phyloP scores from a whole-genome alignment of 2,113 vertebrate species.

The Oplegnathus fasciatus region DNA sequence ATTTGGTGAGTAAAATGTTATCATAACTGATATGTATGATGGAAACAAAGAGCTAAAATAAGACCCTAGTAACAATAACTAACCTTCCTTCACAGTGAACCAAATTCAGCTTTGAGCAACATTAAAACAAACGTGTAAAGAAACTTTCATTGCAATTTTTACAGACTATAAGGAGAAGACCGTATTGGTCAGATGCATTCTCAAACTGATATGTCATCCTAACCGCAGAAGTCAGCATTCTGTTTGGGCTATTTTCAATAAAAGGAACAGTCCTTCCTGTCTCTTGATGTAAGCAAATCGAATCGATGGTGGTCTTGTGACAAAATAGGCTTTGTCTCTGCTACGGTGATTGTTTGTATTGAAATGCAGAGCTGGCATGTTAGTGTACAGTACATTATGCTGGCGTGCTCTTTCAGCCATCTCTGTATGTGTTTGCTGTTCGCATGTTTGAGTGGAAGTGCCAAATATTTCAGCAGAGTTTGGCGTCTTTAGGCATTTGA shows the following conservation, averaged over 20 bases:
- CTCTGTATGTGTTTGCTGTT: conserved; percentile 34
- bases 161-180: not conserved
- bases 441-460: conserved; percentile 16
- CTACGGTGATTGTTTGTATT: not conserved
- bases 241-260: conserved; percentile 10
- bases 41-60: not conserved
- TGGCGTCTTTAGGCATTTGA: conserved; percentile 44
- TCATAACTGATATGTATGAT: not conserved
- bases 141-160: not conserved
- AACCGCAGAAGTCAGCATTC: not conserved
- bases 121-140: not conserved
- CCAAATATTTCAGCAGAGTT: conserved; percentile 62
- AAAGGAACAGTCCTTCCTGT: conserved; percentile 4
- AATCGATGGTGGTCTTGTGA: not conserved
- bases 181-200: not conserved
- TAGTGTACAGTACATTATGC: conserved; percentile 11
- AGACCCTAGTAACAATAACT: not conserved
- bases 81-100: too few relatives aligned
- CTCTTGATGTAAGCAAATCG: not conserved
- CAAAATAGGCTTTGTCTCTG: conserved; percentile 11
- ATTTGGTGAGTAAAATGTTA: not conserved
- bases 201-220: not conserved
- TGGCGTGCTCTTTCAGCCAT: not conserved
- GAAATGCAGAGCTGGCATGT: conserved; percentile 21
- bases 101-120: not conserved